phyloP scores from a whole-genome alignment of 2,113 vertebrate species.

The Etheostoma spectabile region DNA sequence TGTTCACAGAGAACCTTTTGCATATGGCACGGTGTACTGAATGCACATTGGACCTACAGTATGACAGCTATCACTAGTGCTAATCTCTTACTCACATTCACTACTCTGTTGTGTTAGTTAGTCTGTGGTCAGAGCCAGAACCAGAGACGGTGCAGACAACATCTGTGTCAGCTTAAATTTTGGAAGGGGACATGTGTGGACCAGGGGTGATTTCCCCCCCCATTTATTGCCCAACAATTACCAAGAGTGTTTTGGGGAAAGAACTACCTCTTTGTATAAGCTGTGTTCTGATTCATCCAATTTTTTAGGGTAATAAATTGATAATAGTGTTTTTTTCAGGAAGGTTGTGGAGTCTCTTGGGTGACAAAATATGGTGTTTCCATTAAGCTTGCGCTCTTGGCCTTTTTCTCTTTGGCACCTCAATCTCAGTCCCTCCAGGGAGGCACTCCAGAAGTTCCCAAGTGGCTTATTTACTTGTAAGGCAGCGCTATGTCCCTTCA shows the following conservation, averaged over 20 bases:
- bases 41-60: background rate
- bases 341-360: slow-evolving; percentile 39
- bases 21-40: background rate
- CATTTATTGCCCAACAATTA: background rate
- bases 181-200: background rate
- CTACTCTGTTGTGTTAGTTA: background rate
- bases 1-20: background rate
- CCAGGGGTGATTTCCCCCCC: background rate
- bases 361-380: slow-evolving; percentile 39
- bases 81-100: background rate
- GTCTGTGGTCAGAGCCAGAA: background rate
- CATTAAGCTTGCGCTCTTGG: slow-evolving; percentile 56
- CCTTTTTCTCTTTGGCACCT: slow-evolving; percentile 43
- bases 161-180: background rate
- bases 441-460: slow-evolving; percentile 50
- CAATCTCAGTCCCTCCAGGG: slow-evolving; percentile 35
- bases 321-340: slow-evolving; percentile 20
- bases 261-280: background rate
- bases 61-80: background rate
- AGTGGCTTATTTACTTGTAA: slow-evolving; percentile 70
- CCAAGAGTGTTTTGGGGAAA: background rate
- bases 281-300: slow-evolving; percentile 11
- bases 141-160: no score
- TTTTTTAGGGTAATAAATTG: slow-evolving; percentile 12
- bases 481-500: slow-evolving; percentile 18